A percentile compares a stretch with the other conserved stretches of the same genome.
phyloP scores from a whole-genome alignment of 2,888 invertebrate genomes.

The Nomada ruficornis region DNA sequence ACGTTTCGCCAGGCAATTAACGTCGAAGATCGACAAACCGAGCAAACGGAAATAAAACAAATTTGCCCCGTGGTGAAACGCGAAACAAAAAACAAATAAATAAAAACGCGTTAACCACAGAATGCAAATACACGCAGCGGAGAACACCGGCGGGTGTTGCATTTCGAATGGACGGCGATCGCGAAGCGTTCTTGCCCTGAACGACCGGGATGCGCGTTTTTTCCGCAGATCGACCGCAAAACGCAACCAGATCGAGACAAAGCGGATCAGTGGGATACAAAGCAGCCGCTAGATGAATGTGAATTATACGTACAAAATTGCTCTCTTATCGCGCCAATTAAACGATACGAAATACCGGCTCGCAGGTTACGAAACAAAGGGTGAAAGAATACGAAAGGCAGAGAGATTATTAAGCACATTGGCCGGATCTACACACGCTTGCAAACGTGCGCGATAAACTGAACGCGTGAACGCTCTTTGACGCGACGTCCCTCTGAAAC shows the following conservation, averaged over 20 bases:
- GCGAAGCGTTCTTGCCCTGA: conserved; percentile 17
- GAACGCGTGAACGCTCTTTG: conserved; percentile 64
- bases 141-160: conserved; percentile 13
- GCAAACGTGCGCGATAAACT: conserved; percentile 16
- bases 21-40: conserved; percentile 38
- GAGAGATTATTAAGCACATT: conserved; percentile 24
- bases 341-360: background rate
- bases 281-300: background rate
- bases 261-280: background rate
- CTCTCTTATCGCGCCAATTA: background rate
- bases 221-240: conserved; percentile 9
- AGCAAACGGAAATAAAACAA: conserved; percentile 1
- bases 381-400: background rate
- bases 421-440: background rate
- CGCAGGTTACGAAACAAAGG: background rate
- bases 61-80: background rate
- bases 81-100: no score
- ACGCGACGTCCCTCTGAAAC: conserved; percentile 57
- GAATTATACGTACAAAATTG: conserved; percentile 10
- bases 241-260: conserved; percentile 3
- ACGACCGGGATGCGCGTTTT: conserved; percentile 14
- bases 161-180: conserved; percentile 31
- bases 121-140: conserved; percentile 38
- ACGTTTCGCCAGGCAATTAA: conserved; percentile 52
- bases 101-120: conserved; percentile 31